phyloP scores from a whole-genome alignment of 1,140 invertebrate genomes.

The Sesamia nonagrioides region DNA sequence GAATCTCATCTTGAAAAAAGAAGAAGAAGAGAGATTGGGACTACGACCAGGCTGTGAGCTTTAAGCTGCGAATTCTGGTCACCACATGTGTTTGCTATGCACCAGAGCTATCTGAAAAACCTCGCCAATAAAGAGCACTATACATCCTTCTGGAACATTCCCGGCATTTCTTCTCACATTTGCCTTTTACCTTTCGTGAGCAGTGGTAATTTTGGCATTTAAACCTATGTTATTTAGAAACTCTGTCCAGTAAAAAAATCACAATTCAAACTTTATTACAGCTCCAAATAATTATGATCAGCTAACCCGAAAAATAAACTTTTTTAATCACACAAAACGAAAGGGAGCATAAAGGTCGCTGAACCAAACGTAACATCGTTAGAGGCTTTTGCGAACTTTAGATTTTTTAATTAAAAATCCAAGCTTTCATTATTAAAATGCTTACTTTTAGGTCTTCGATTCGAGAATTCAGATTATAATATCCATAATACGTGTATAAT shows the following conservation, averaged over 20 bases:
- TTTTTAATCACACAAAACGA: constrained; percentile 54
- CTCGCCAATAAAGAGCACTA: too few relatives aligned
- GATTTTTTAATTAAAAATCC: constrained; percentile 54
- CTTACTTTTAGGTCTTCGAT: constrained; percentile 44
- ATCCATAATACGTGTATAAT: not conserved
- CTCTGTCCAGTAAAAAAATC: not conserved
- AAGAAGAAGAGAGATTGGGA: too few relatives aligned
- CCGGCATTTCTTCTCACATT: too few relatives aligned
- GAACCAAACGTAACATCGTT: constrained; percentile 51
- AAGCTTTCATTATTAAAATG: constrained; percentile 52
- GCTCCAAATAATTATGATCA: constrained; percentile 4
- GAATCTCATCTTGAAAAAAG: too few relatives aligned
- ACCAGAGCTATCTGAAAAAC: too few relatives aligned
- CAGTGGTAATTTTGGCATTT: too few relatives aligned
- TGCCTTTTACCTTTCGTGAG: too few relatives aligned
- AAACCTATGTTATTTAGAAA: too few relatives aligned
- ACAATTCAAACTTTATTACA: constrained; percentile 31
- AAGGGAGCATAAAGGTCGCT: constrained; percentile 43
- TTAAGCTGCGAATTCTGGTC: too few relatives aligned
- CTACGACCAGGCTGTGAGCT: too few relatives aligned
- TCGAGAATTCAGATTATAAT: not conserved
- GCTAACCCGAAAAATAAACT: constrained; percentile 43
- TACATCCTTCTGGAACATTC: too few relatives aligned
- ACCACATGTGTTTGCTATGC: too few relatives aligned
- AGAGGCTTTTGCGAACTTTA: constrained; percentile 49